These are phyloP conservation scores for Melanotaenia boesemani DNA, from an alignment of 2,797 vertebrate species.

Conservation along the genomic window DNA sequence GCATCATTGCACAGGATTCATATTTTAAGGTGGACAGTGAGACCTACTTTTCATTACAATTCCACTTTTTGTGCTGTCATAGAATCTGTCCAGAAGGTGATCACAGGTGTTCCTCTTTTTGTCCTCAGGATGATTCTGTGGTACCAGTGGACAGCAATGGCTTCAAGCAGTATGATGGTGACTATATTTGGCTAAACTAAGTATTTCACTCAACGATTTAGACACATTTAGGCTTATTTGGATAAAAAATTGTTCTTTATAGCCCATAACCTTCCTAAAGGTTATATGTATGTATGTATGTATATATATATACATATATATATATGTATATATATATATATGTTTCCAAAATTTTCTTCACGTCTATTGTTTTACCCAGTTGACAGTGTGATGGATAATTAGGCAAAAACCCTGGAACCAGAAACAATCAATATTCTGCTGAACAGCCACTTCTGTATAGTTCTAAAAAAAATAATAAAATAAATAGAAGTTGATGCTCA, in stretches of 20 bases:
- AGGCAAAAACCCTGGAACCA: not conserved
- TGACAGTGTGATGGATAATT: no score
- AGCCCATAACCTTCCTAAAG: no score
- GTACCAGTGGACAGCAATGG: conserved; percentile 89
- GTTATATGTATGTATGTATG: no score
- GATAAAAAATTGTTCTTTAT: not conserved
- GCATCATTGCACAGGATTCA: conserved; percentile 89
- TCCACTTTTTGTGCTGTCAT: not conserved
- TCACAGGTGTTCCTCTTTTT: conserved; percentile 6
- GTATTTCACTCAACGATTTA: conserved; percentile 2
- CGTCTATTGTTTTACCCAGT: no score
- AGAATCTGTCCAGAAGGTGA: not conserved
- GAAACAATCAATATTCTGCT: not conserved
- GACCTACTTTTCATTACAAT: not conserved
- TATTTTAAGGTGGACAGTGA: conserved; percentile 90
- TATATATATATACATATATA: no score
- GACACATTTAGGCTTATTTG: not conserved
- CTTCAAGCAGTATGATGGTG: conserved; percentile 94
- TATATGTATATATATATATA: no score
- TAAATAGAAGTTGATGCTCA: not conserved
- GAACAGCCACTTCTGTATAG: not conserved
- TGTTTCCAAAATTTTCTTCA: no score
- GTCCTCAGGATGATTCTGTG: conserved; percentile 85
- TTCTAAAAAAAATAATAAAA: no score
- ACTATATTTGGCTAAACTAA: conserved; percentile 43